Conservation (phyloP, 92 coral and sea anemone species). For the Virgularia gustaviana region DNA sequence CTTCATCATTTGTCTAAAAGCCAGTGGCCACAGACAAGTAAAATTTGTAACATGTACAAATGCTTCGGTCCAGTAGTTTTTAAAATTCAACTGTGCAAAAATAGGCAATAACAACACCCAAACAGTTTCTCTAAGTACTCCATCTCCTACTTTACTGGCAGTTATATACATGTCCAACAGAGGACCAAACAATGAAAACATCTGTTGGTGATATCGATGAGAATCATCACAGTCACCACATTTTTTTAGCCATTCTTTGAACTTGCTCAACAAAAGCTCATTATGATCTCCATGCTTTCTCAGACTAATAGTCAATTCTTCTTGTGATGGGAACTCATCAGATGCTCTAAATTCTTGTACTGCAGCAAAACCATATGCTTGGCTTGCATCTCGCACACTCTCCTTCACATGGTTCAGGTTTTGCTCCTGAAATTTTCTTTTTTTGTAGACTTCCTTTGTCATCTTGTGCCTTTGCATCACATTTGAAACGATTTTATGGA, state of each 20-base stretch:
- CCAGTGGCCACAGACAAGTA: constrained; percentile 40
- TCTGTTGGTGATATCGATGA: constrained; percentile 16
- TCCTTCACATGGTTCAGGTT: neutral
- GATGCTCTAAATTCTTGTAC: constrained; percentile 15
- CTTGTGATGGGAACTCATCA: constrained; percentile 20
- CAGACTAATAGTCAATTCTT: neutral
- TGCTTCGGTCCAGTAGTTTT: constrained; percentile 43
- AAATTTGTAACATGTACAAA: constrained; percentile 37
- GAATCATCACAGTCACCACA: constrained; percentile 17
- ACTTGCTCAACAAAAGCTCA: constrained; percentile 16
- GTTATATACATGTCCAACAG: constrained; percentile 19
- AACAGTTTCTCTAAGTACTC: constrained; percentile 35
- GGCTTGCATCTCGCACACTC: neutral
- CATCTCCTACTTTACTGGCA: constrained; percentile 37
- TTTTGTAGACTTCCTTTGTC: constrained; percentile 49
- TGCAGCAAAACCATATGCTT: constrained; percentile 6
- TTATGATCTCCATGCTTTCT: constrained; percentile 27
- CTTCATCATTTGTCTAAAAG: constrained; percentile 33
- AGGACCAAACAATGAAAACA: constrained; percentile 46
- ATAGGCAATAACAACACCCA: constrained; percentile 31
- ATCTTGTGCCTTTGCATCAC: constrained; percentile 38
- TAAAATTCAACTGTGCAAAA: constrained; percentile 29
- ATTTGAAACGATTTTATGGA: constrained; percentile 29
- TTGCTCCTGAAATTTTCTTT: no score
- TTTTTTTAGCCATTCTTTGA: constrained; percentile 19